Percentiles rank a stretch among this genome's conserved stretches.
Conservation (phyloP, 1,140 invertebrate species). For the Leguminivora glycinivorella region DNA sequence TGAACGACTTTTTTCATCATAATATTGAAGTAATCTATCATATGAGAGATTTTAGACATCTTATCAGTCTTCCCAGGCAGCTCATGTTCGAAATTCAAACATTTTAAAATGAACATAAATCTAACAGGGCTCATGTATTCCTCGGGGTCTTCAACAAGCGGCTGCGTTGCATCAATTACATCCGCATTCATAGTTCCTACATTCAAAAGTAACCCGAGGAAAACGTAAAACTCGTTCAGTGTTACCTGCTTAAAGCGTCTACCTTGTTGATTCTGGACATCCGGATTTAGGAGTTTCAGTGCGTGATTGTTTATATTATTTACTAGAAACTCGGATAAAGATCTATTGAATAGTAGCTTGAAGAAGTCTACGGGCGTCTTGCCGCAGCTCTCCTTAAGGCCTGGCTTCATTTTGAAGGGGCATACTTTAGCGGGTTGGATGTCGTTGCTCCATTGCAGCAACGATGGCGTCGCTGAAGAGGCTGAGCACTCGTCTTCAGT, state of each 20-base stretch:
- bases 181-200: not conserved
- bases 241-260: not conserved
- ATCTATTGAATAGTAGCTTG: not conserved
- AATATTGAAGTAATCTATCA: not conserved
- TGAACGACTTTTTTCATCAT: not conserved
- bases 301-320: slow-evolving; percentile 7
- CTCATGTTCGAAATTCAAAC: not conserved
- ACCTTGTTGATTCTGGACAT: not conserved
- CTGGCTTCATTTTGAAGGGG: not conserved
- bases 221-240: not conserved
- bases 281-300: not conserved
- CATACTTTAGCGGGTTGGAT: not conserved
- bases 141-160: not conserved
- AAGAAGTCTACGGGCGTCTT: not conserved
- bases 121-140: not conserved
- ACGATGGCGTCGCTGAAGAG: not conserved
- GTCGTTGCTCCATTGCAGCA: not conserved
- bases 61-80: not conserved
- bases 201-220: not conserved
- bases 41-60: not conserved
- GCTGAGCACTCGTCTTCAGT: not conserved
- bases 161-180: not conserved
- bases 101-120: not conserved
- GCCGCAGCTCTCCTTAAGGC: not conserved
- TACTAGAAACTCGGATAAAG: not conserved